These are phyloP conservation scores for Coelogynopora nodosa DNA, from an alignment of 2,888 invertebrate species.

Conservation along the genomic window DNA sequence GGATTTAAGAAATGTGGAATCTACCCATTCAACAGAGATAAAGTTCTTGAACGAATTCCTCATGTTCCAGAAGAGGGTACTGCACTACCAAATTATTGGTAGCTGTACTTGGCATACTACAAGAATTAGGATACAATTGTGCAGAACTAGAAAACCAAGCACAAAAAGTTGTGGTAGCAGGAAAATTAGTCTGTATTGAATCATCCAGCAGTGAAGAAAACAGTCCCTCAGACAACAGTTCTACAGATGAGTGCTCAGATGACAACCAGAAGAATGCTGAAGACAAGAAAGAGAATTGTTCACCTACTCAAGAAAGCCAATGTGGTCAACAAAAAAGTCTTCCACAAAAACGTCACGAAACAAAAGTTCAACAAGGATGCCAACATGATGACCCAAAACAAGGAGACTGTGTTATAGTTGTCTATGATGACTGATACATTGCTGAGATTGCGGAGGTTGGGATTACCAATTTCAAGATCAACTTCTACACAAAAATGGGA, in stretches of 20 bases:
- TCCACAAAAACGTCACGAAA: not conserved
- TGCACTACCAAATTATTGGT: too few relatives aligned
- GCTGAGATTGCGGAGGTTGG: too few relatives aligned
- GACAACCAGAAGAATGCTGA: not conserved
- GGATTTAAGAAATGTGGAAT: slow-evolving; percentile 23
- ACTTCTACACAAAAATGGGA: not conserved
- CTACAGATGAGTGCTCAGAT: slow-evolving; percentile 5
- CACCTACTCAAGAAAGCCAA: slow-evolving; percentile 7
- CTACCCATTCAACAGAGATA: not conserved
- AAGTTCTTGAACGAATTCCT: not conserved
- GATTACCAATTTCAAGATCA: not conserved
- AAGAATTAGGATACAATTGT: slow-evolving; percentile 12
- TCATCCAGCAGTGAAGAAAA: not conserved
- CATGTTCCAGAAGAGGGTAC: not conserved
- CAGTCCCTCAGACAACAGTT: not conserved
- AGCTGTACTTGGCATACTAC: slow-evolving; percentile 21
- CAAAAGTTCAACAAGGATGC: too few relatives aligned
- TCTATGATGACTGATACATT: too few relatives aligned
- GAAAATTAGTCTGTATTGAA: slow-evolving; percentile 25
- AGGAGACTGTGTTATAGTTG: not conserved
- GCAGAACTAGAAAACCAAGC: not conserved
- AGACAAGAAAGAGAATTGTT: not conserved
- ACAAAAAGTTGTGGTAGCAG: not conserved
- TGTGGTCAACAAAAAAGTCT: not conserved
- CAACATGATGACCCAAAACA: not conserved